These are phyloP conservation scores for Silurus glanis DNA, from an alignment of 2,113 vertebrate genomes.

Conservation along the genomic window DNA sequence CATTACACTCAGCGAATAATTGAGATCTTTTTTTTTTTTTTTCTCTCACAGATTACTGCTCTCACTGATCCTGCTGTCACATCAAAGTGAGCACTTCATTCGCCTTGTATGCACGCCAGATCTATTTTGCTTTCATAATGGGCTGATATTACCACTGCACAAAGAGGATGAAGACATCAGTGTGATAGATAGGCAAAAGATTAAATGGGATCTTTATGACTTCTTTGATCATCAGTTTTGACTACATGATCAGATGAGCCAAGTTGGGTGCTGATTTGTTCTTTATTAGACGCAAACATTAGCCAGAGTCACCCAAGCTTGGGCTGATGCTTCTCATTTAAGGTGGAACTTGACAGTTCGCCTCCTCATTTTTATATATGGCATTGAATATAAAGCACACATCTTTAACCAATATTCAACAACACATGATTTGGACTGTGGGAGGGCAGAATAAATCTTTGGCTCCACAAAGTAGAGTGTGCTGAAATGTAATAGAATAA, in stretches of 20 bases:
- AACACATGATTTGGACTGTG: background rate
- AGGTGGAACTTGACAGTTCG: slow-evolving; percentile 75
- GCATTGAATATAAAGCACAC: background rate
- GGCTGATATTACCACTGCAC: slow-evolving; percentile 88
- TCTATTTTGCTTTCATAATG: slow-evolving; percentile 90
- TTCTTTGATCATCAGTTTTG: slow-evolving; percentile 89
- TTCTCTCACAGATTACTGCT: slow-evolving; percentile 84
- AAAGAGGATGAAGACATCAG: slow-evolving; percentile 85
- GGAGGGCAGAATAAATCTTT: background rate
- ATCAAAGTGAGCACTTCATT: slow-evolving; percentile 84
- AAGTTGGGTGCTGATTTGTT: slow-evolving; percentile 83
- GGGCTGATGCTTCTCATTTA: slow-evolving; percentile 79
- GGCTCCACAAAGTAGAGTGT: background rate
- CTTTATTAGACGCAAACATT: slow-evolving; percentile 87
- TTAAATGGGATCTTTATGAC: slow-evolving; percentile 95
- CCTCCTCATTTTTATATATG: background rate
- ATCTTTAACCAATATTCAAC: background rate
- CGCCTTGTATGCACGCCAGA: slow-evolving; percentile 85
- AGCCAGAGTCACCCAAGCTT: slow-evolving; percentile 75
- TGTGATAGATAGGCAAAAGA: slow-evolving; percentile 88
- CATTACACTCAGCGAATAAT: slow-evolving; percentile 89
- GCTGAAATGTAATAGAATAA: background rate
- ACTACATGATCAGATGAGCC: slow-evolving; percentile 82
- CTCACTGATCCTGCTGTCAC: slow-evolving; percentile 89
- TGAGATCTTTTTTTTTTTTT: slow-evolving; percentile 82